phyloP scores from a whole-genome alignment of 2,888 invertebrate species.

The Epinotia ramella region DNA sequence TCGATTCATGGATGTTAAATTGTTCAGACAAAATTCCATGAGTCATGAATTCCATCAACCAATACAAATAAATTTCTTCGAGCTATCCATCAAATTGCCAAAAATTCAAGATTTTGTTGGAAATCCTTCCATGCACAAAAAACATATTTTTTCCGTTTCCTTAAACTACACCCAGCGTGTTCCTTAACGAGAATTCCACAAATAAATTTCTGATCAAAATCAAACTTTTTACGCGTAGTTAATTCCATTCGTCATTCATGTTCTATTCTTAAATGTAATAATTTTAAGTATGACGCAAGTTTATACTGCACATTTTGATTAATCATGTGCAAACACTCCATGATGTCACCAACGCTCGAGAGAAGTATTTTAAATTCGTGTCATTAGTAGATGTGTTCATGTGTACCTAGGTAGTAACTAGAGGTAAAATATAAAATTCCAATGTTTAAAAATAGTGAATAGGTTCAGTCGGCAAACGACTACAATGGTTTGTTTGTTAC shows the following conservation, averaged over 20 bases:
- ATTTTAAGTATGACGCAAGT: constrained; percentile 20
- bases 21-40: background rate
- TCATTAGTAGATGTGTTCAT: constrained; percentile 1
- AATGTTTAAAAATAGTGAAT: constrained; percentile 57
- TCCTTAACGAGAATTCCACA: background rate
- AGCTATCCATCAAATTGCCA: background rate
- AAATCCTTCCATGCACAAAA: background rate
- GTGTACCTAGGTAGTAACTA: constrained; percentile 3
- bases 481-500: constrained; percentile 70
- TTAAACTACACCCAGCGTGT: background rate
- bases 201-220: background rate
- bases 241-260: background rate
- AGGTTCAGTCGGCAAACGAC: constrained; percentile 59
- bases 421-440: constrained; percentile 44
- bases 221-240: background rate
- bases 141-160: background rate
- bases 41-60: background rate
- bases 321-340: constrained; percentile 23
- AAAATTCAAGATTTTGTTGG: background rate
- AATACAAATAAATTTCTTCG: constrained; percentile 4
- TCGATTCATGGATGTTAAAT: background rate
- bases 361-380: constrained; percentile 21
- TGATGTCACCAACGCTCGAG: constrained; percentile 12
- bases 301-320: constrained; percentile 24
- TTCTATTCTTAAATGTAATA: background rate